phyloP scores from a whole-genome alignment of 2,888 invertebrate genomes.

The Nemoura dubitans region DNA sequence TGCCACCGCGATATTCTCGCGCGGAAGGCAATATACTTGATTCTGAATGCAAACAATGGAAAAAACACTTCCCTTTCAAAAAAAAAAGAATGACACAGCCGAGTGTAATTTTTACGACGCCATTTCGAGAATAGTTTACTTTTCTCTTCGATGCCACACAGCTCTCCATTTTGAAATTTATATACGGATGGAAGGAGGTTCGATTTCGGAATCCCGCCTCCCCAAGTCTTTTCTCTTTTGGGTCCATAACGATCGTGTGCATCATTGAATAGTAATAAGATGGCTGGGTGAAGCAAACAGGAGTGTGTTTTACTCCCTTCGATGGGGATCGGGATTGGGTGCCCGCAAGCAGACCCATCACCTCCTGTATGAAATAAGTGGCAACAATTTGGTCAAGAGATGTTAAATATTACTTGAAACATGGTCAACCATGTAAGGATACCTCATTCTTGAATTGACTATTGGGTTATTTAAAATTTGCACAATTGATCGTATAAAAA shows the following conservation, averaged over 20 bases:
- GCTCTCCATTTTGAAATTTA: constrained; percentile 50
- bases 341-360: no score
- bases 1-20: not conserved
- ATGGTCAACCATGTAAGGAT: no score
- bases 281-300: constrained; percentile 50
- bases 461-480: no score
- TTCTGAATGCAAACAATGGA: constrained; percentile 42
- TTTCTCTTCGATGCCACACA: constrained; percentile 34
- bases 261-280: constrained; percentile 64
- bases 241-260: constrained; percentile 58
- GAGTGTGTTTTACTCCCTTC: constrained; percentile 36
- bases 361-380: no score
- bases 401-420: no score
- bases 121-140: constrained; percentile 41
- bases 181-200: constrained; percentile 46
- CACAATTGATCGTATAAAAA: no score
- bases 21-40: constrained; percentile 34
- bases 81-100: constrained; percentile 19
- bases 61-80: constrained; percentile 26
- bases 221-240: constrained; percentile 42
- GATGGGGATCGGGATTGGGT: no score
- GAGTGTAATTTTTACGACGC: constrained; percentile 42
- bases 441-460: no score
- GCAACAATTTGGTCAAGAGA: no score
- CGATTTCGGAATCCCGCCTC: constrained; percentile 48